Evolutionary conservation across 2,888 invertebrate species (phyloP), one percentile per base, ranked within the genome.

Genomic region (Drosophila neotestacea): DNA sequence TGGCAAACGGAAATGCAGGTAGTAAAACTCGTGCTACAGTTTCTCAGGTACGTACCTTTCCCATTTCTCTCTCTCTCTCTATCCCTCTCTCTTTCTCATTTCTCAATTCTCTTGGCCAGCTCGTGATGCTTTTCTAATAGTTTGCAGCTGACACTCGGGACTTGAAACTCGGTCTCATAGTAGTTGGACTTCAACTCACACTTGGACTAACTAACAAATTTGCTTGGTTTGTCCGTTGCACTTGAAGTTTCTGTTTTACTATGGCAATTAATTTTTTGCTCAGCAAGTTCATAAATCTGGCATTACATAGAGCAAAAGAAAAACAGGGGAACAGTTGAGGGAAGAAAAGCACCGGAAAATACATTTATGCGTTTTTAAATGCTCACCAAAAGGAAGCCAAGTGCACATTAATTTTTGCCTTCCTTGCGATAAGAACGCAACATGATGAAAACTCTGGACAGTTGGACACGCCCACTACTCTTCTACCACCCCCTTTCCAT

Each of bases 361-460:
- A 80, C 86, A 85, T 85, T 85, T 85, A 84, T 84, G 84, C 69
- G 76, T 81, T 84, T 81, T 81, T 85, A 85, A 84, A 86, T 72
- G 79, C 73, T 68, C 54, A 54, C 62, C 51, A 51, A 51, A 48
- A 59, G 73, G 72, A 76, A 76, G 67, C 55, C 51, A 48, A 72
- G 68, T 65, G 68, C 72, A 77, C 76, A 76, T 76, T 76, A 76
- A 76, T 76, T 76, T 68, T 60, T 52, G 72, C 47, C 68, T 69
- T 59, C 38, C 58, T 9, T 16, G 69, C 65, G 76, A 77, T 77
- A 73, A 77, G 77, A 63, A 61, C 52, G 48, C 48, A 58, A 73
- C 54, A 67, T 77, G 62, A 69, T 73, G 70, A 64, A 72, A 70
- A 70, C 63, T 54, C 50, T 61, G 58, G 50, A 61, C 51, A 58